A percentile compares a stretch with the other conserved stretches of the same genome.
phyloP scores from a whole-genome alignment of 2,888 invertebrate genomes.

The Apotomis capreana region DNA sequence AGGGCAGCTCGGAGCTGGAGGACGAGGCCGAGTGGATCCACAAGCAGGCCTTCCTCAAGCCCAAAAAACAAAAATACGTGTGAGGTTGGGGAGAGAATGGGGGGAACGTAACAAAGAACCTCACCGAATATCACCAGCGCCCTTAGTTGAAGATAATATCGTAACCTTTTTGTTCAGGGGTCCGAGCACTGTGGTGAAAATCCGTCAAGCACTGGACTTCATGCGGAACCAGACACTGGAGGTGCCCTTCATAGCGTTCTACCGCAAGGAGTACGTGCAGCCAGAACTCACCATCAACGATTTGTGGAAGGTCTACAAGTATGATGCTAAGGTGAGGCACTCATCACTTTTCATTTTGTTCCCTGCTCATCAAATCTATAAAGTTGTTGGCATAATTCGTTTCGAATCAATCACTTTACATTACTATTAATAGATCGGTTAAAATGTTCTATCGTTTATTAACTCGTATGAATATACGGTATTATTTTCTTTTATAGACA shows the following conservation, averaged over 20 bases:
- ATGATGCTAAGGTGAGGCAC: constrained; percentile 90
- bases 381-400: too few relatives aligned
- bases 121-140: too few relatives aligned
- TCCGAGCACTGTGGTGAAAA: constrained; percentile 91
- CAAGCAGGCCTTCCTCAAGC: constrained; percentile 94
- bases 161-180: constrained; percentile 66
- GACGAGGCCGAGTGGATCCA: constrained; percentile 99
- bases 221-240: constrained; percentile 98
- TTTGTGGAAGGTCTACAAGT: constrained; percentile 98
- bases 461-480: too few relatives aligned
- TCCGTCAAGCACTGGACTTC: constrained; percentile 96
- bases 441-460: too few relatives aligned
- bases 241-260: constrained; percentile 99
- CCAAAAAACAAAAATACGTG: constrained; percentile 55
- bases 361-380: background rate
- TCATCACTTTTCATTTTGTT: background rate
- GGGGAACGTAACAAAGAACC: too few relatives aligned
- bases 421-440: too few relatives aligned
- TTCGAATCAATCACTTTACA: too few relatives aligned
- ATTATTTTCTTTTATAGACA: too few relatives aligned
- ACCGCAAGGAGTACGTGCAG: constrained; percentile 98
- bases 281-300: constrained; percentile 97
- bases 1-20: constrained; percentile 93
- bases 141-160: too few relatives aligned
- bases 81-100: too few relatives aligned